Evolutionary conservation across 2,888 invertebrate genomes (phyloP).

Genomic region (Myopa tessellatipennis): DNA sequence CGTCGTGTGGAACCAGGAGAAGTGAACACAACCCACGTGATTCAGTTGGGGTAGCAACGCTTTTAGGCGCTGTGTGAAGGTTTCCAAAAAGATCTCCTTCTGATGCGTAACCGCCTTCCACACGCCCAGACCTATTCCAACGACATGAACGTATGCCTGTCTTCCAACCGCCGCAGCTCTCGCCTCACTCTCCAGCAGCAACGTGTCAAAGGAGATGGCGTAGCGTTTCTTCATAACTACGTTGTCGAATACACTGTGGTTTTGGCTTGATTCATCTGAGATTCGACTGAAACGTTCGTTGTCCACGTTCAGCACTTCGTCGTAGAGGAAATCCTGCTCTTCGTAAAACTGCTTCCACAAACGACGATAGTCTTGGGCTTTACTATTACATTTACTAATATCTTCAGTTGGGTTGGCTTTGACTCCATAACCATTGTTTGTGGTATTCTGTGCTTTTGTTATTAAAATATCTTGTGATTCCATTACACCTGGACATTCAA

Average conservation of each 20-base stretch:
- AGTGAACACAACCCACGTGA: slow-evolving; percentile 74
- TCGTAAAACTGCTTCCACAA: slow-evolving; percentile 59
- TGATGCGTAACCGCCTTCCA: slow-evolving; percentile 75
- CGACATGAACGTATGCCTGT: slow-evolving; percentile 74
- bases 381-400: not conserved
- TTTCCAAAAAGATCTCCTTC: slow-evolving; percentile 73
- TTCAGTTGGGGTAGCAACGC: slow-evolving; percentile 69
- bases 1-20: slow-evolving; percentile 72
- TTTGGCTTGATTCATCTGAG: slow-evolving; percentile 41
- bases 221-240: slow-evolving; percentile 67
- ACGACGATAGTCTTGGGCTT: slow-evolving; percentile 46
- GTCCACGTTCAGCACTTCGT: slow-evolving; percentile 49
- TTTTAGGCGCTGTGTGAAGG: slow-evolving; percentile 73
- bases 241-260: slow-evolving; percentile 59
- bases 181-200: slow-evolving; percentile 73
- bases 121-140: slow-evolving; percentile 76
- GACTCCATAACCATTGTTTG: slow-evolving; percentile 67
- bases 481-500: slow-evolving; percentile 64
- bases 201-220: slow-evolving; percentile 72
- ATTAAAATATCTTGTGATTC: slow-evolving; percentile 67
- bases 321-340: slow-evolving; percentile 48
- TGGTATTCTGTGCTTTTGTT: slow-evolving; percentile 68
- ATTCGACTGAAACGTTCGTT: slow-evolving; percentile 53
- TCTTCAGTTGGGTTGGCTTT: not conserved
- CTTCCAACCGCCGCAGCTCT: slow-evolving; percentile 70